Evolutionary conservation across 2,888 invertebrate species (phyloP).

Genomic region (Thereva unica): DNA sequence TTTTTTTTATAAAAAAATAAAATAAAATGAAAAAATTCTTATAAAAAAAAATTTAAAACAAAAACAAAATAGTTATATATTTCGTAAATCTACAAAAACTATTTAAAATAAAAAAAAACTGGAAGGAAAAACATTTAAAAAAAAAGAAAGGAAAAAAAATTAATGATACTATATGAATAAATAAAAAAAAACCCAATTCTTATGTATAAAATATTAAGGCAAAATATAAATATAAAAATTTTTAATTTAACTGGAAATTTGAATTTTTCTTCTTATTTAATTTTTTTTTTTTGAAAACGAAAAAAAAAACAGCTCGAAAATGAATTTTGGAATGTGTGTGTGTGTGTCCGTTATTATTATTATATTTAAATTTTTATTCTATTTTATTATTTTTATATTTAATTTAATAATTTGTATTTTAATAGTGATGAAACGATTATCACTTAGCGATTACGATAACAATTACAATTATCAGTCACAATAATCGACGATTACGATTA

Average conservation of each 20-base stretch:
- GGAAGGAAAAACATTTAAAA: no score
- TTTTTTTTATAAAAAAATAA: slow-evolving; percentile 21
- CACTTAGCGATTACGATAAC: no score
- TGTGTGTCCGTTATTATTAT: background rate
- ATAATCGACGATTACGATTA: no score
- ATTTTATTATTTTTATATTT: slow-evolving; percentile 1
- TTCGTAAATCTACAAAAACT: slow-evolving; percentile 12
- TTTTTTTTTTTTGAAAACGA: background rate
- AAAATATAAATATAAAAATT: slow-evolving; percentile 32
- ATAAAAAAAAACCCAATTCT: slow-evolving; percentile 5
- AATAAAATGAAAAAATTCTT: slow-evolving; percentile 15
- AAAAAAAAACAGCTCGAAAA: slow-evolving; percentile 30
- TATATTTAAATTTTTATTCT: background rate
- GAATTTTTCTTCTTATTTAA: slow-evolving; percentile 7
- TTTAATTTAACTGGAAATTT: slow-evolving; percentile 26
- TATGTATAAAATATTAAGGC: slow-evolving; percentile 26
- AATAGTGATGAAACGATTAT: no score
- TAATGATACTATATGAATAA: slow-evolving; percentile 16
- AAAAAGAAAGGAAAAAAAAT: background rate
- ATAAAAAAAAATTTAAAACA: slow-evolving; percentile 20
- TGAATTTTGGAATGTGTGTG: slow-evolving; percentile 10
- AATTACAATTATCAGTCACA: no score
- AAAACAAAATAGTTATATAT: slow-evolving; percentile 4
- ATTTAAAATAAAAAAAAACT: no score
- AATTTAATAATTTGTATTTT: background rate